These are phyloP conservation scores for Frieseomelitta varia DNA, from an alignment of 1,140 invertebrate genomes.

Conservation along the genomic window DNA sequence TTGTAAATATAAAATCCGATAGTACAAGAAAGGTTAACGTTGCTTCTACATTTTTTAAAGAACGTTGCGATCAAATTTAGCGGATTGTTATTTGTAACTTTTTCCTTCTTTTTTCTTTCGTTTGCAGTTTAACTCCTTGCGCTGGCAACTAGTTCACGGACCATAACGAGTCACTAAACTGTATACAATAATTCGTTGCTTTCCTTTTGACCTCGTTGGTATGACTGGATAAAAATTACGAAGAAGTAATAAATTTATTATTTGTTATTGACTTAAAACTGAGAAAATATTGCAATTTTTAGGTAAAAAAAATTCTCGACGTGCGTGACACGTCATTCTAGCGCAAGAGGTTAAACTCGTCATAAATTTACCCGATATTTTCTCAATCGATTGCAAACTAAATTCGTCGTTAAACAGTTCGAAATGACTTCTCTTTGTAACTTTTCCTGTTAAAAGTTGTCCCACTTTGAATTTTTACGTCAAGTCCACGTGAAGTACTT, in stretches of 20 bases:
- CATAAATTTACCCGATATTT: not conserved
- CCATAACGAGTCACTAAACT: too few species aligned
- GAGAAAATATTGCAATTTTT: too few species aligned
- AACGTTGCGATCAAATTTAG: not conserved
- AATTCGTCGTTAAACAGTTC: not conserved
- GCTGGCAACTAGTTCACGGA: too few species aligned
- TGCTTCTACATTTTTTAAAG: not conserved
- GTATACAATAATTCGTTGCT: too few species aligned
- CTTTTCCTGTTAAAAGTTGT: not conserved
- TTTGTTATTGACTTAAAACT: too few species aligned
- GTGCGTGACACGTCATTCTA: too few species aligned
- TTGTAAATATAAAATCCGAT: not conserved
- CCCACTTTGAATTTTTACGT: not conserved
- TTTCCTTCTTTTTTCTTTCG: not conserved
- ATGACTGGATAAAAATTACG: too few species aligned
- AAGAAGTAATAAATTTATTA: too few species aligned
- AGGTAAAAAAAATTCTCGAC: too few species aligned
- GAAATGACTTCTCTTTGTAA: not conserved
- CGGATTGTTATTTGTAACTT: not conserved
- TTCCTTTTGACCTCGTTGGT: too few species aligned
- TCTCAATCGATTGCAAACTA: not conserved
- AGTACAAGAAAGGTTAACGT: not conserved
- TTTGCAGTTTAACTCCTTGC: too few species aligned
- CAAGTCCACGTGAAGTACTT: not conserved
- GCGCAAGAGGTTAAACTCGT: not conserved